These are phyloP conservation scores for Dasypus novemcinctus DNA, from an alignment of 2,113 vertebrate species.

Conservation along the genomic window DNA sequence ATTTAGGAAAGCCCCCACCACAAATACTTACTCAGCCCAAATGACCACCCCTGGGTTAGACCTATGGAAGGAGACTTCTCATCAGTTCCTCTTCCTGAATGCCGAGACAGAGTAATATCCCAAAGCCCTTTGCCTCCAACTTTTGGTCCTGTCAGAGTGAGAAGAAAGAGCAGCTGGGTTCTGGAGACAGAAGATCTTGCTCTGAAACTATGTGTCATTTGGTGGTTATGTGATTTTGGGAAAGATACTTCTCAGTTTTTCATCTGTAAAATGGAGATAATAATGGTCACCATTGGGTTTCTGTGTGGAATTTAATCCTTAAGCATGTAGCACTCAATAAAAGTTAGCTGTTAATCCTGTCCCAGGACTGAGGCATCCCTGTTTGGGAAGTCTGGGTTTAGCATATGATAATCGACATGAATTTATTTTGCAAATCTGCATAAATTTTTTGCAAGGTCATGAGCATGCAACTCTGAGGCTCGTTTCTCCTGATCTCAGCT, in stretches of 20 bases:
- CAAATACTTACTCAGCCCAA: too few species aligned
- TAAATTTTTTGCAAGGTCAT: neutral
- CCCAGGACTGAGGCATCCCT: neutral
- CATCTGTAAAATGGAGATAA: neutral
- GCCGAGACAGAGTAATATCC: too few species aligned
- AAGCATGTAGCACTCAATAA: neutral
- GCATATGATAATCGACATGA: neutral
- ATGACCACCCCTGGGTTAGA: neutral
- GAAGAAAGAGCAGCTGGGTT: neutral
- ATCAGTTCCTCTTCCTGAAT: neutral
- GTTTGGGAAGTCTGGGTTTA: neutral
- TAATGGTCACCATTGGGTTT: accelerated
- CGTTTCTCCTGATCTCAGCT: neutral
- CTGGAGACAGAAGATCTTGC: neutral
- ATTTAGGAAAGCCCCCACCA: too few species aligned
- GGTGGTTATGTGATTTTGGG: neutral
- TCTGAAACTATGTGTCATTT: neutral
- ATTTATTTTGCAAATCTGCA: neutral
- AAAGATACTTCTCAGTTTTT: too few species aligned
- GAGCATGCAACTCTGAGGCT: neutral
- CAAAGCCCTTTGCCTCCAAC: neutral
- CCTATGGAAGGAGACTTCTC: neutral
- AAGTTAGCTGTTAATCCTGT: too few species aligned
- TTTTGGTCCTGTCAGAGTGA: neutral
- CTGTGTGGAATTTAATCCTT: neutral